Evolutionary conservation across 2,797 vertebrate species (phyloP).

Genomic region (Pelodytes ibericus): DNA sequence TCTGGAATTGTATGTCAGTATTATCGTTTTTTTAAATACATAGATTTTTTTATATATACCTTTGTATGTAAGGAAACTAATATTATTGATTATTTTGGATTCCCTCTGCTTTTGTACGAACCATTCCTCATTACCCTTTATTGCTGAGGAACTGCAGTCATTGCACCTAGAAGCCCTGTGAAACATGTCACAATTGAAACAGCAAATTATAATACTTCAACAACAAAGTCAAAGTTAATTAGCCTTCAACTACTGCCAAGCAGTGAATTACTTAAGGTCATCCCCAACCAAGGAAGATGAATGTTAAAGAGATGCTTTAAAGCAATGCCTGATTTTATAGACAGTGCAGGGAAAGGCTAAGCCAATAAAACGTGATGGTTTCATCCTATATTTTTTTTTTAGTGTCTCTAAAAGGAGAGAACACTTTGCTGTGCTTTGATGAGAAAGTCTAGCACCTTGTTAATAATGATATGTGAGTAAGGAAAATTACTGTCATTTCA

Average conservation of each 20-base stretch:
- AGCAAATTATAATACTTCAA: slow-evolving; percentile 67
- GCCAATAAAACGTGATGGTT: slow-evolving; percentile 76
- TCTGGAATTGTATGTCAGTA: no score
- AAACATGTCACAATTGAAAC: slow-evolving; percentile 68
- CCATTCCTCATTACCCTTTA: slow-evolving; percentile 6
- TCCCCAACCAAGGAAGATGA: slow-evolving; percentile 71
- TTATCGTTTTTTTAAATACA: no score
- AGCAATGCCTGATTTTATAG: slow-evolving; percentile 76
- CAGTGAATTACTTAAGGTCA: slow-evolving; percentile 75
- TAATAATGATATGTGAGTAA: slow-evolving; percentile 66
- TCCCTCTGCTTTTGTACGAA: no score
- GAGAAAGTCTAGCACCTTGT: slow-evolving; percentile 67
- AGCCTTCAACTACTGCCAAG: slow-evolving; percentile 72
- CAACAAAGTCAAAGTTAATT: slow-evolving; percentile 79
- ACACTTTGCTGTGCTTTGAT: slow-evolving; percentile 70
- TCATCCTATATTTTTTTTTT: slow-evolving; percentile 80
- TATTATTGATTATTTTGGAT: no score
- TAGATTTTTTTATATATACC: no score
- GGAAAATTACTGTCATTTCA: slow-evolving; percentile 69
- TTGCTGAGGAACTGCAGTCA: slow-evolving; percentile 13
- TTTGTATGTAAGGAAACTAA: no score
- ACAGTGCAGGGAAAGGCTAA: slow-evolving; percentile 77
- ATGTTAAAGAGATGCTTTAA: slow-evolving; percentile 74
- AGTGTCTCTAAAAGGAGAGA: slow-evolving; percentile 72
- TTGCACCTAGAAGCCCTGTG: slow-evolving; percentile 44